These are phyloP conservation scores for Andrena marginata DNA, from an alignment of 2,888 invertebrate species.

Conservation along the genomic window DNA sequence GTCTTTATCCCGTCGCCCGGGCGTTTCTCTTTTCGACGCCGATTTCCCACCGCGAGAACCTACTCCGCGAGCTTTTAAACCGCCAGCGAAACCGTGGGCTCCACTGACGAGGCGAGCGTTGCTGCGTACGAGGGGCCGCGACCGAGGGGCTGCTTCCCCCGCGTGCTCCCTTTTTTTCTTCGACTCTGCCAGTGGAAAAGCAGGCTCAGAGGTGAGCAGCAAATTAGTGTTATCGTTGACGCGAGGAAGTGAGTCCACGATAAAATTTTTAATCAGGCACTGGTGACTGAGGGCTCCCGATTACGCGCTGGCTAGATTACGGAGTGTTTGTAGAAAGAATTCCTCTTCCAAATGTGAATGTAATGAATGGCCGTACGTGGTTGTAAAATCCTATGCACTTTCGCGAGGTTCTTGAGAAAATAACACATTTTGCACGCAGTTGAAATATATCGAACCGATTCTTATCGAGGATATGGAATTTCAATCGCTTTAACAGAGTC, in stretches of 20 bases:
- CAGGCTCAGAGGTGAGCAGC: slow-evolving; percentile 52
- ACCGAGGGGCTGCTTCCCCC: slow-evolving; percentile 19
- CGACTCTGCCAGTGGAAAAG: slow-evolving; percentile 51
- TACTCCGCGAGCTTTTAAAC: slow-evolving; percentile 5
- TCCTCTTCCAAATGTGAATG: too few species aligned
- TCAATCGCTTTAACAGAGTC: too few species aligned
- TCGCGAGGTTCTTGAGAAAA: too few species aligned
- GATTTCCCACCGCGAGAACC: background rate
- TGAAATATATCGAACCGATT: too few species aligned
- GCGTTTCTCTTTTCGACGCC: background rate
- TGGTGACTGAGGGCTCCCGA: background rate
- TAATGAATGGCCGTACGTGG: too few species aligned
- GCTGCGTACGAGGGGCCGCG: slow-evolving; percentile 18
- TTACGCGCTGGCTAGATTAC: too few species aligned
- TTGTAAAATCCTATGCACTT: too few species aligned
- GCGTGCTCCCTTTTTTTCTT: background rate
- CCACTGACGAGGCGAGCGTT: background rate
- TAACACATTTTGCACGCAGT: too few species aligned
- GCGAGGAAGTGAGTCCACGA: background rate
- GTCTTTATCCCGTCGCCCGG: background rate
- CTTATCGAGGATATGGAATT: too few species aligned
- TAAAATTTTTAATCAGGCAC: background rate
- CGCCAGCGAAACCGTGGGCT: slow-evolving; percentile 15
- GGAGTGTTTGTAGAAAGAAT: too few species aligned
- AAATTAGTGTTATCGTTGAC: slow-evolving; percentile 26